Conservation (phyloP, 2,113 vertebrate genomes). For the Hiodon tergisus region DNA sequence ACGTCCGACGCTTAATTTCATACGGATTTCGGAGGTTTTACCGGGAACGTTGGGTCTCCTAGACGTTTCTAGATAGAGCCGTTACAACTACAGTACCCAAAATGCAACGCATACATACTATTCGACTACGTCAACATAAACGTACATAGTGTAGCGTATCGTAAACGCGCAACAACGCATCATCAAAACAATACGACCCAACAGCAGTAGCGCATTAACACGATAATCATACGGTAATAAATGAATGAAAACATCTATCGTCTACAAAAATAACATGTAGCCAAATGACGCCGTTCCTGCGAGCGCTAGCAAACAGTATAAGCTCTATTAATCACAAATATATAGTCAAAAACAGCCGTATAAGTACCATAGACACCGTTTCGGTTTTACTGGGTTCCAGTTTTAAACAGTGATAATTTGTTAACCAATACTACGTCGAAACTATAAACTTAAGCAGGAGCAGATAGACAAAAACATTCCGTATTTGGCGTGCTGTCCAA, state of each 20-base stretch:
- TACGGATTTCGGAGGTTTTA: no score
- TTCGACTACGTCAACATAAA: conserved; percentile 31
- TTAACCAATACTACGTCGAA: not conserved
- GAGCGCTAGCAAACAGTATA: no score
- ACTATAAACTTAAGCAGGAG: not conserved
- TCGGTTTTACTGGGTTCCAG: not conserved
- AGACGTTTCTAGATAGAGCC: not conserved
- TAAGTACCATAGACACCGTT: not conserved
- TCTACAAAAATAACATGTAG: no score
- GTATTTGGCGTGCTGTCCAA: conserved; percentile 38
- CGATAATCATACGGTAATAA: no score
- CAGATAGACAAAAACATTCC: not conserved
- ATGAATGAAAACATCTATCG: no score
- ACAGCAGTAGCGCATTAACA: not conserved
- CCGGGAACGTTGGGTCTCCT: not conserved
- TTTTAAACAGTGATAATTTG: not conserved
- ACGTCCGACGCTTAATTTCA: no score
- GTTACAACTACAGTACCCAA: conserved; percentile 47
- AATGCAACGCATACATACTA: conserved; percentile 36
- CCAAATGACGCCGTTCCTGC: not conserved
- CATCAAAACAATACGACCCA: conserved; percentile 32
- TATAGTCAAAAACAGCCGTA: not conserved
- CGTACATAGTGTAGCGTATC: conserved; percentile 21
- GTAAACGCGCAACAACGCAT: conserved; percentile 26
- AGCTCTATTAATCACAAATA: no score